phyloP scores from a whole-genome alignment of 2,888 invertebrate species.

The Thecophora atra region DNA sequence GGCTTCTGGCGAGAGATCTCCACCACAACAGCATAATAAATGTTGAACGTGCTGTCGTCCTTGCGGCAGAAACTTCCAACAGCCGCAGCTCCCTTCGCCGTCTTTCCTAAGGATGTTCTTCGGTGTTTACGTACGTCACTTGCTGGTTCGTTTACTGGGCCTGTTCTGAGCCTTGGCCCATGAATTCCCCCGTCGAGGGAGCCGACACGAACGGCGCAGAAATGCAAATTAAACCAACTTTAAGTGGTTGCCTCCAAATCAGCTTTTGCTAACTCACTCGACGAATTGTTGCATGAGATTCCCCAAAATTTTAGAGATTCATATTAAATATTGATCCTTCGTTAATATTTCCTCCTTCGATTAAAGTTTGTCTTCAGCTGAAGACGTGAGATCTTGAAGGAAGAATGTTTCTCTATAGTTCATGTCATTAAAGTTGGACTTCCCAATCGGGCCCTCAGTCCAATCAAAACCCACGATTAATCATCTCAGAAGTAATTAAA shows the following conservation, averaged over 20 bases:
- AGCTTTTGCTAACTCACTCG: background rate
- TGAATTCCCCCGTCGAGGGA: conserved; percentile 23
- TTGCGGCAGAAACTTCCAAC: conserved; percentile 61
- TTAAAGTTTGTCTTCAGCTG: no score
- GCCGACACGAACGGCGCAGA: conserved; percentile 43
- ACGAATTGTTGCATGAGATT: no score
- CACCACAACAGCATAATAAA: conserved; percentile 48
- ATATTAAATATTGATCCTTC: no score
- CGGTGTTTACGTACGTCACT: conserved; percentile 6
- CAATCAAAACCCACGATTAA: conserved; percentile 59
- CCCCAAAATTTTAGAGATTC: no score
- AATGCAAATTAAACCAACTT: conserved; percentile 63
- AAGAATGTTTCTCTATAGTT: no score
- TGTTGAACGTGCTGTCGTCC: conserved; percentile 64
- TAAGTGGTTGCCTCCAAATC: conserved; percentile 45
- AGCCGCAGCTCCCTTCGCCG: conserved; percentile 9
- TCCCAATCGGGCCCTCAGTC: no score
- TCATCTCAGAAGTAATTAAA: conserved; percentile 56
- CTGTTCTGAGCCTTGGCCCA: background rate
- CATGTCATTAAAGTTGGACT: no score
- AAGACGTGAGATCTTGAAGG: no score
- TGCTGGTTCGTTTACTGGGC: conserved; percentile 22
- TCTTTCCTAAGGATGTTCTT: background rate
- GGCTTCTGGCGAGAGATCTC: conserved; percentile 4
- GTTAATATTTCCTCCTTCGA: no score